Percentiles rank a stretch among this genome's conserved stretches.
phyloP scores from a whole-genome alignment of 2,113 vertebrate genomes.

The sheep (Ovis aries) region ARS-UI_Ramb_v3.0 NC_056061.1:67341001-67341500 shows the following conservation, averaged over 20 bases:
- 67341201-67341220: not conserved
- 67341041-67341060: not conserved
- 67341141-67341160: not conserved
- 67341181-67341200: not conserved
- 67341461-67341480: not conserved
- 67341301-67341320: not conserved
- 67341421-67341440: fast-evolving
- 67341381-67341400: not conserved
- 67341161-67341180: not conserved
- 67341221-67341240: not conserved
- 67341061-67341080: not conserved
- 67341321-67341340: not conserved
- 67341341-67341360: not conserved
- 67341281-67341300: not conserved
- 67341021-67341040: not conserved
- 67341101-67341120: too few relatives aligned
- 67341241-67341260: not conserved
- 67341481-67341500: not conserved
- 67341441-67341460: not conserved
- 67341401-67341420: not conserved
- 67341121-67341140: not conserved
- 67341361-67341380: not conserved
- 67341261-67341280: not conserved
- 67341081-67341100: not conserved
- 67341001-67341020: not conserved